Conservation (phyloP, 2,113 vertebrate species). For the Mustela nigripes region DNA sequence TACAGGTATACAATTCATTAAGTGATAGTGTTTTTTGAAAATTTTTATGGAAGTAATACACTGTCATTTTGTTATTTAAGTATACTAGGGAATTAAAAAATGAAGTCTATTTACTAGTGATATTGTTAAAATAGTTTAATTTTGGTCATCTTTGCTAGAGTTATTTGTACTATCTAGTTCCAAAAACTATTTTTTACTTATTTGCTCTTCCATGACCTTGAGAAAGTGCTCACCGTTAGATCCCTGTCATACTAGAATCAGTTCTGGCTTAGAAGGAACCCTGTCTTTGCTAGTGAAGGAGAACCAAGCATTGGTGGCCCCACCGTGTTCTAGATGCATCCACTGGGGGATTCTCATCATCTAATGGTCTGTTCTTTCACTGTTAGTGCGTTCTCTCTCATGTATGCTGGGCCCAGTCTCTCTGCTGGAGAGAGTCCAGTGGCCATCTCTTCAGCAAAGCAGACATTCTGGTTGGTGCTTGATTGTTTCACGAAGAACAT, state of each 20-base stretch:
- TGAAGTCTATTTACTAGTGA: neutral
- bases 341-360: neutral
- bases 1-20: neutral
- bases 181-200: neutral
- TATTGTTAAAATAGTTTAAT: neutral
- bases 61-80: neutral
- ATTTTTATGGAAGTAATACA: neutral
- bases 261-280: neutral
- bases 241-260: neutral
- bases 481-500: neutral
- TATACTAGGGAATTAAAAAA: neutral
- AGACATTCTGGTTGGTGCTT: neutral
- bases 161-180: neutral
- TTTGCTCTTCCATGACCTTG: neutral
- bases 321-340: neutral
- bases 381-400: too few relatives aligned
- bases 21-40: neutral
- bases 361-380: neutral
- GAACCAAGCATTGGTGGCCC: neutral
- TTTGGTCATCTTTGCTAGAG: neutral
- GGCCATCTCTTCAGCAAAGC: neutral
- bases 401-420: neutral
- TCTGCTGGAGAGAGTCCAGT: neutral
- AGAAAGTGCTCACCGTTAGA: neutral
- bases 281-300: neutral